Conservation (phyloP, 2,888 invertebrate species). For the Synergus itoensis region DNA sequence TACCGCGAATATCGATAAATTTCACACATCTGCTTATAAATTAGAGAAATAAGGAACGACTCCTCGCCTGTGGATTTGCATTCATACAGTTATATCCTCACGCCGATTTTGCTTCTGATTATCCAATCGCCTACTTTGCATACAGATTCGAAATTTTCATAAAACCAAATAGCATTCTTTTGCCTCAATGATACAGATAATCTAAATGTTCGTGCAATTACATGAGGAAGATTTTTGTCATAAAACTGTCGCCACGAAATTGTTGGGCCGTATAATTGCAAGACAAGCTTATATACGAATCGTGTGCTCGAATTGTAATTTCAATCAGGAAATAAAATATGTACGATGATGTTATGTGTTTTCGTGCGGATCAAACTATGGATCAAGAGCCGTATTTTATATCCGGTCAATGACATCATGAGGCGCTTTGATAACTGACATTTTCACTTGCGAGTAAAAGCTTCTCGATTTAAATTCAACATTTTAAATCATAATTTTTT, state of each 20-base stretch:
- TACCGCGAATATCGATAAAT: slow-evolving; percentile 11
- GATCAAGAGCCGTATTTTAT: slow-evolving; percentile 23
- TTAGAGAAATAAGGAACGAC: slow-evolving; percentile 19
- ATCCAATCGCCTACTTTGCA: slow-evolving; percentile 33
- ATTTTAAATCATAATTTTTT: not conserved
- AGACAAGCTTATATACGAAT: slow-evolving; percentile 9
- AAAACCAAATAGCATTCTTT: slow-evolving; percentile 22
- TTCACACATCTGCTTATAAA: slow-evolving; percentile 9
- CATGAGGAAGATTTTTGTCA: slow-evolving; percentile 46
- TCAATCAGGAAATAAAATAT: slow-evolving; percentile 35
- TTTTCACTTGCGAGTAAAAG: not conserved
- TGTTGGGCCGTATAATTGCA: not conserved
- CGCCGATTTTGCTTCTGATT: slow-evolving; percentile 31
- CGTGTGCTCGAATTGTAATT: slow-evolving; percentile 1
- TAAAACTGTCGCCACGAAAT: slow-evolving; percentile 51
- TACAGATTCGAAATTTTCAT: slow-evolving; percentile 39
- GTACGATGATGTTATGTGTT: not conserved
- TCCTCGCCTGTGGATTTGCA: slow-evolving; percentile 12
- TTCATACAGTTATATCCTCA: slow-evolving; percentile 21
- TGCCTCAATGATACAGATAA: slow-evolving; percentile 16
- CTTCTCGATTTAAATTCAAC: slow-evolving; percentile 4
- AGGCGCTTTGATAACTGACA: not conserved
- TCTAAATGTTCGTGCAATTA: slow-evolving; percentile 32
- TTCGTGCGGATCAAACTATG: slow-evolving; percentile 16
- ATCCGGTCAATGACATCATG: slow-evolving; percentile 33